Percentiles rank a stretch among this genome's conserved stretches.
phyloP scores from a whole-genome alignment of 2,113 vertebrate genomes.

The Butorides virescens region DNA sequence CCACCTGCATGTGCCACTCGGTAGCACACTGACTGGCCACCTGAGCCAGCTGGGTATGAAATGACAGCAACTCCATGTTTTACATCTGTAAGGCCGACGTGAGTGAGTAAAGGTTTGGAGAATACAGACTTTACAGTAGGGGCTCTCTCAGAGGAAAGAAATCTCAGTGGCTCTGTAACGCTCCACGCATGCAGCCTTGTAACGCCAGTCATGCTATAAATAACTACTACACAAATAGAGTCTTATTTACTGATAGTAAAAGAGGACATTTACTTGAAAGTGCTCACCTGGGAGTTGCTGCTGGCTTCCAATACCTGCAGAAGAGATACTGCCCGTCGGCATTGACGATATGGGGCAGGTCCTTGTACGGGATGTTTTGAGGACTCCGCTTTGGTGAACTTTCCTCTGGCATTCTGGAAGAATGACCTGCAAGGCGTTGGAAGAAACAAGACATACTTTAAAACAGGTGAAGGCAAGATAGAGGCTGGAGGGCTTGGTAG shows the following conservation, averaged over 20 bases:
- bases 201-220: background rate
- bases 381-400: conserved; percentile 81
- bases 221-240: background rate
- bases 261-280: background rate
- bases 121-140: background rate
- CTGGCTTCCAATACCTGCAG: conserved; percentile 95
- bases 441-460: conserved; percentile 31
- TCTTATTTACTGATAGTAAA: background rate
- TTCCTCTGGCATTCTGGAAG: conserved; percentile 87
- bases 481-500: background rate
- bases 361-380: conserved; percentile 82
- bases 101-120: background rate
- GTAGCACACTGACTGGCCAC: background rate
- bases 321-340: conserved; percentile 91
- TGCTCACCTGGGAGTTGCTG: conserved; percentile 84
- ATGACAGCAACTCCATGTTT: background rate
- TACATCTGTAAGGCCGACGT: background rate
- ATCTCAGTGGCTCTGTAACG: background rate
- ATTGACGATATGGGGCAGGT: conserved; percentile 89
- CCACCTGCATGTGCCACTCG: background rate
- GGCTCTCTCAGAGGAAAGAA: background rate
- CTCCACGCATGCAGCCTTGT: background rate
- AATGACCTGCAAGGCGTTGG: conserved; percentile 55
- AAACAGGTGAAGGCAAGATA: background rate
- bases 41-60: background rate